Percentiles rank a stretch among this genome's conserved stretches.
phyloP scores from a whole-genome alignment of 2,113 vertebrate genomes.

The Tragelaphus buxtoni region DNA sequence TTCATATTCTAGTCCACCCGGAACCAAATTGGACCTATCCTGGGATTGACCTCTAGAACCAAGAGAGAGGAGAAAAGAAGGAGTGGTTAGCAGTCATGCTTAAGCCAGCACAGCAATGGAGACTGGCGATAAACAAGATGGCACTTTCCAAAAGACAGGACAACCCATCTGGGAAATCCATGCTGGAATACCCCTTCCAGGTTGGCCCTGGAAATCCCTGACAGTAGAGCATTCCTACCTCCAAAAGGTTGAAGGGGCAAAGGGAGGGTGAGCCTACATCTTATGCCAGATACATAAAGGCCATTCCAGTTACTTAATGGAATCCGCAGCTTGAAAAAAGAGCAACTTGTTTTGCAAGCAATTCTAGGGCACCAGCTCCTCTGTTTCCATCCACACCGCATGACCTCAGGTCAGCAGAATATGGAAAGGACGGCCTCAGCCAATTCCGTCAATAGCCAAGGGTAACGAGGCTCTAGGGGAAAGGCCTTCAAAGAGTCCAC shows the following conservation, averaged over 20 bases:
- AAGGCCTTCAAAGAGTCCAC: neutral
- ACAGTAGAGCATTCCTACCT: neutral
- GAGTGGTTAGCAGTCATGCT: neutral
- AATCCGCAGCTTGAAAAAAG: conserved; percentile 65
- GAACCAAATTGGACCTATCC: neutral
- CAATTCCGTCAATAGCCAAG: neutral
- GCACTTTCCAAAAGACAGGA: neutral
- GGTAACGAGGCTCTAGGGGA: neutral
- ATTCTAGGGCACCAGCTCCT: conserved; percentile 37
- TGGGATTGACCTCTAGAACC: neutral
- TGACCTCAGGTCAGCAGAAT: conserved; percentile 53
- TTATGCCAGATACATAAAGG: conserved; percentile 45
- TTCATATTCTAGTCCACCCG: neutral
- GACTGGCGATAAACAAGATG: neutral
- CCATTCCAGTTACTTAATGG: conserved; percentile 66
- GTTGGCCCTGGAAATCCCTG: conserved; percentile 42
- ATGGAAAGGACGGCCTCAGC: neutral
- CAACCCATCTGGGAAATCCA: neutral
- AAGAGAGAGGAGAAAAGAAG: neutral
- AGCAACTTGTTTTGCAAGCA: conserved; percentile 44
- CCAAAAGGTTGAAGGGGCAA: conserved; percentile 1
- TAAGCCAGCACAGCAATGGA: neutral
- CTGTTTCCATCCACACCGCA: conserved; percentile 56
- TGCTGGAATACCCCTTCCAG: neutral
- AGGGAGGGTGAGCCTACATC: neutral